These are phyloP conservation scores for Brachionus koreanus DNA, from an alignment of 1,140 invertebrate genomes.

Conservation along the genomic window DNA sequence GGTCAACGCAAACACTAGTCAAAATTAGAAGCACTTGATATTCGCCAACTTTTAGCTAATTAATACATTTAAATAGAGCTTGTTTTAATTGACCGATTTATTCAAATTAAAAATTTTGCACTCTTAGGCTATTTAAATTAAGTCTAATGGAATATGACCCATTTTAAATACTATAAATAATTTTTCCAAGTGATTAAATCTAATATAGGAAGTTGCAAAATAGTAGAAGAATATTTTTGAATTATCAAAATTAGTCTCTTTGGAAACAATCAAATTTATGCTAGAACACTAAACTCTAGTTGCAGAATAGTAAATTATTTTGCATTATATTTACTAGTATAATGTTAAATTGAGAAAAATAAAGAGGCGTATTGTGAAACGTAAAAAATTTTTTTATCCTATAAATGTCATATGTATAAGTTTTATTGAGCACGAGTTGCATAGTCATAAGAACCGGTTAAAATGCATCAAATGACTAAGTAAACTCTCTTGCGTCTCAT, in stretches of 20 bases:
- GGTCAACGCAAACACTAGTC: too few species aligned
- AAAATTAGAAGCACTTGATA: too few species aligned
- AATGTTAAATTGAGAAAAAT: background rate
- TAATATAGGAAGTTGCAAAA: too few species aligned
- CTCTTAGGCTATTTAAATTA: background rate
- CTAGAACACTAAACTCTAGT: background rate
- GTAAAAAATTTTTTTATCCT: background rate
- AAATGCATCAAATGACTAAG: background rate
- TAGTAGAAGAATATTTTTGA: too few species aligned
- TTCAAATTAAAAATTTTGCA: background rate
- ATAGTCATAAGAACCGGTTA: background rate
- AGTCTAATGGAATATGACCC: background rate
- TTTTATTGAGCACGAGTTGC: background rate
- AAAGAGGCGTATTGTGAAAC: background rate
- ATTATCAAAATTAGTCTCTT: background rate
- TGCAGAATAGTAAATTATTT: background rate
- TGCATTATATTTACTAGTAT: background rate
- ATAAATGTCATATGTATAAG: background rate
- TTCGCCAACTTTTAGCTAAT: too few species aligned
- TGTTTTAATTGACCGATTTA: background rate
- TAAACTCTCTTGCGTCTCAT: background rate
- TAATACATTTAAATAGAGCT: too few species aligned
- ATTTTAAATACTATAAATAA: background rate
- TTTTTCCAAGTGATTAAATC: background rate
- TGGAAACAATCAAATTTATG: background rate